These are phyloP conservation scores for Allacma fusca DNA, from an alignment of 2,888 invertebrate species.

Conservation along the genomic window DNA sequence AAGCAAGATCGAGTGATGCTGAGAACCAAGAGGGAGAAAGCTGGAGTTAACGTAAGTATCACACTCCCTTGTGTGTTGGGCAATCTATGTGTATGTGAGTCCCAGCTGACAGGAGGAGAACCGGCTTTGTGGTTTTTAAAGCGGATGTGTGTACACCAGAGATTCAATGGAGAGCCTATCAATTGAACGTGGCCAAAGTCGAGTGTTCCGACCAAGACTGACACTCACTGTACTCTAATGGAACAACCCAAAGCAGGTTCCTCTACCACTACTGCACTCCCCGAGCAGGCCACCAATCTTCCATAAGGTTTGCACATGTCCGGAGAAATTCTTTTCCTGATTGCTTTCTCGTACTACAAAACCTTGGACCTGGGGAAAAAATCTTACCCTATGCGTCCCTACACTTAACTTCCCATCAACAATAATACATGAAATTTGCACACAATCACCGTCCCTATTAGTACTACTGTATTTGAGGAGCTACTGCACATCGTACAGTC, in stretches of 20 bases:
- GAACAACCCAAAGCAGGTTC: conserved; percentile 23
- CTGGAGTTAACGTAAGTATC: conserved; percentile 33
- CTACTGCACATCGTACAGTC: no score
- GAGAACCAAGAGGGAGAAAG: conserved; percentile 29
- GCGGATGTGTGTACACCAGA: background rate
- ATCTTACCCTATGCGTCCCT: no score
- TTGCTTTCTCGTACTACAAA: conserved; percentile 26
- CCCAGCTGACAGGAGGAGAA: conserved; percentile 3
- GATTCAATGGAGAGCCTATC: conserved; percentile 42
- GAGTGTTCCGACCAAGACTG: conserved; percentile 38
- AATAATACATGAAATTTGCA: no score
- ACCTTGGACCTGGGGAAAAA: no score
- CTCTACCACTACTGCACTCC: background rate
- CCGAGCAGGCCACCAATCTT: background rate
- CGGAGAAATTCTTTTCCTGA: conserved; percentile 26
- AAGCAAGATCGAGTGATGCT: conserved; percentile 6
- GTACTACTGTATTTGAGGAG: no score
- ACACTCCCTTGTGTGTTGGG: background rate
- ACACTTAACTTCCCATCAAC: no score
- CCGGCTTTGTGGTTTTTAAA: conserved; percentile 16
- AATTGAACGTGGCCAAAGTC: conserved; percentile 34
- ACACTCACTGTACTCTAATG: conserved; percentile 34
- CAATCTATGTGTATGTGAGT: conserved; percentile 9
- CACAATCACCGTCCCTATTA: no score
- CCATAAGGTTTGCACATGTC: conserved; percentile 32